A percentile compares a stretch with the other conserved stretches of the same genome.
Conservation (phyloP, 2,888 invertebrate species). For the Bembecia ichneumoniformis region DNA sequence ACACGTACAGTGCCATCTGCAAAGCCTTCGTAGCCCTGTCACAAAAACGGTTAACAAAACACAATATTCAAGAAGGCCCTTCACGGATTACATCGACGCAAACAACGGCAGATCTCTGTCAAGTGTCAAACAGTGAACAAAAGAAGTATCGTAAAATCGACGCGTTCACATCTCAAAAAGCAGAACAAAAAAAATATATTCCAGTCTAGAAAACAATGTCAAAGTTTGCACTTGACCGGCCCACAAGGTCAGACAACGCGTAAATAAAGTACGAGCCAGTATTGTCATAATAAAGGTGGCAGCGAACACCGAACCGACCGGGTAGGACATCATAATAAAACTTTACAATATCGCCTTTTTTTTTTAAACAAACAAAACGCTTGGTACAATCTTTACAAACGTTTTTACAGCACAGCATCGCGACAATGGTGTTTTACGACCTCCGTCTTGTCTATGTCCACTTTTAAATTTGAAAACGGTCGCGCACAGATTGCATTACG, state of each 20-base stretch:
- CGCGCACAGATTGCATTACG: slow-evolving; percentile 31
- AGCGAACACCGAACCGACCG: slow-evolving; percentile 16
- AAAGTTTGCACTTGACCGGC: slow-evolving; percentile 41
- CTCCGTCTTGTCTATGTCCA: slow-evolving; percentile 19
- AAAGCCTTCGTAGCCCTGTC: slow-evolving; percentile 95
- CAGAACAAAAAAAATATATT: slow-evolving; percentile 12
- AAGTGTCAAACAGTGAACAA: slow-evolving; percentile 6
- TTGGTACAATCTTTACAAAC: slow-evolving; percentile 18
- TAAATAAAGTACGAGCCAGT: slow-evolving; percentile 23
- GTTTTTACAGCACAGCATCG: slow-evolving; percentile 16
- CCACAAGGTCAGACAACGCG: slow-evolving; percentile 42
- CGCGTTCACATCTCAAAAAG: slow-evolving; percentile 20
- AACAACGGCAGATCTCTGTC: neutral
- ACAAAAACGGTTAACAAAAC: slow-evolving; percentile 18
- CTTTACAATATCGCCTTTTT: slow-evolving; percentile 7
- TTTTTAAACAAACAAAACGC: slow-evolving; percentile 13
- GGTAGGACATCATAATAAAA: slow-evolving; percentile 16
- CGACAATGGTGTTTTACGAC: slow-evolving; percentile 28
- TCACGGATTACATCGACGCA: neutral
- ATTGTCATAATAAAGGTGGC: slow-evolving; percentile 19
- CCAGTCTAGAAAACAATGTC: slow-evolving; percentile 38
- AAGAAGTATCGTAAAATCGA: slow-evolving; percentile 24
- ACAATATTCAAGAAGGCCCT: neutral
- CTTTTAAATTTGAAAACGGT: slow-evolving; percentile 39
- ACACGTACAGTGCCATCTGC: slow-evolving; percentile 94